These are phyloP conservation scores for Colostygia pectinataria DNA, from an alignment of 2,888 invertebrate species.

Conservation along the genomic window DNA sequence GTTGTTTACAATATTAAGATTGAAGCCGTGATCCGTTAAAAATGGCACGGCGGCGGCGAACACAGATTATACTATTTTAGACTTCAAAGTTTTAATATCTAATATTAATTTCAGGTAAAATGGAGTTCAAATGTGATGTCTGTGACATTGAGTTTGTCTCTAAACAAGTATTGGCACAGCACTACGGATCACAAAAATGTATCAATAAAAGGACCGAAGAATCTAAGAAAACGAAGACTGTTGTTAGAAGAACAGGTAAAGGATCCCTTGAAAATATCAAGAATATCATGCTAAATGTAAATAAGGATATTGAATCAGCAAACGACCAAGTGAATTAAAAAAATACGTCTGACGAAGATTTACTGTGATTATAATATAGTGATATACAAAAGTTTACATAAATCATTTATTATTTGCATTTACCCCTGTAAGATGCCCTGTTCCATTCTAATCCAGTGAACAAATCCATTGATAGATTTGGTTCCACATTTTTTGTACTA, in stretches of 20 bases:
- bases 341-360: conserved; percentile 29
- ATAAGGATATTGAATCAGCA: background rate
- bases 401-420: too few relatives aligned
- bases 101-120: conserved; percentile 50
- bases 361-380: too few relatives aligned
- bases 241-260: background rate
- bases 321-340: background rate
- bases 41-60: too few relatives aligned
- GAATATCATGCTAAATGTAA: conserved; percentile 1
- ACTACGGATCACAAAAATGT: conserved; percentile 35
- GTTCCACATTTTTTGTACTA: too few relatives aligned
- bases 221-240: background rate
- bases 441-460: too few relatives aligned
- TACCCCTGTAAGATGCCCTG: too few relatives aligned
- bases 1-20: too few relatives aligned
- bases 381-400: too few relatives aligned
- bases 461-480: too few relatives aligned
- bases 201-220: background rate
- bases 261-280: conserved; percentile 16
- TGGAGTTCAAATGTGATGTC: conserved; percentile 45
- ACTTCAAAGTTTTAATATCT: background rate
- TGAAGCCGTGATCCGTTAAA: too few relatives aligned
- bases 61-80: background rate
- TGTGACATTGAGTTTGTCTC: conserved; percentile 45
- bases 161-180: conserved; percentile 39